phyloP scores from a whole-genome alignment of 2,113 vertebrate species.

The Forbesichthys agassizii region DNA sequence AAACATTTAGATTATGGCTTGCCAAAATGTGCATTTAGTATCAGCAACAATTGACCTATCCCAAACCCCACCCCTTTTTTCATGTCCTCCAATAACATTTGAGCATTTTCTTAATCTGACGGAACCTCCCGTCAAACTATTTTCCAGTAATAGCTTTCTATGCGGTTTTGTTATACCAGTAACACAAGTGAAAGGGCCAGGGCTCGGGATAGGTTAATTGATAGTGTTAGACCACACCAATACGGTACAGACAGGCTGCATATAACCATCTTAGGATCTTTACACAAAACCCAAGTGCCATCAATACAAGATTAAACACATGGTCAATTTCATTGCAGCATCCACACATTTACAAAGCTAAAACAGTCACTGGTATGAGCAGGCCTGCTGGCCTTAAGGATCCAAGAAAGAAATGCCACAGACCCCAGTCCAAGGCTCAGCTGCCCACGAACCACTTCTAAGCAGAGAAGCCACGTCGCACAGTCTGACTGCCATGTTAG shows the following conservation, averaged over 20 bases:
- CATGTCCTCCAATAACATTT: too few relatives aligned
- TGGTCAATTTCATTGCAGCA: slow-evolving; percentile 12
- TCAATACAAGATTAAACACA: slow-evolving; percentile 18
- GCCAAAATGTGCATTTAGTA: background rate
- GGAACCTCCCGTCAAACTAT: too few relatives aligned
- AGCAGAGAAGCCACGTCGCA: slow-evolving; percentile 99
- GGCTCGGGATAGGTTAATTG: background rate
- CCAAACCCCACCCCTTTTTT: too few relatives aligned
- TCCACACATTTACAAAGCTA: slow-evolving; percentile 9
- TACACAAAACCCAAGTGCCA: slow-evolving; percentile 16
- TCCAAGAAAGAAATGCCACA: slow-evolving; percentile 89
- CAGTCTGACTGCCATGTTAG: slow-evolving; percentile 99
- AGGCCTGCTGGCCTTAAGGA: slow-evolving; percentile 53
- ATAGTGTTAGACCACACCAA: slow-evolving; percentile 61
- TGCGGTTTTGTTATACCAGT: too few relatives aligned
- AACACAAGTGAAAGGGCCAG: too few relatives aligned
- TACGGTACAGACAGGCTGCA: slow-evolving; percentile 39
- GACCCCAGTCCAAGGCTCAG: slow-evolving; percentile 99
- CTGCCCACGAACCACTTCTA: slow-evolving; percentile 99
- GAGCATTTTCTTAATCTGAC: too few relatives aligned
- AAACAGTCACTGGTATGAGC: slow-evolving; percentile 86
- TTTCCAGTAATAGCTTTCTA: too few relatives aligned
- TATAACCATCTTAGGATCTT: slow-evolving; percentile 16
- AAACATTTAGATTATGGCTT: slow-evolving; percentile 12
- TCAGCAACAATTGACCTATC: too few relatives aligned